A percentile compares a stretch with the other conserved stretches of the same genome.
phyloP scores from a whole-genome alignment of 2,888 invertebrate genomes.

The Stenurella melanura region DNA sequence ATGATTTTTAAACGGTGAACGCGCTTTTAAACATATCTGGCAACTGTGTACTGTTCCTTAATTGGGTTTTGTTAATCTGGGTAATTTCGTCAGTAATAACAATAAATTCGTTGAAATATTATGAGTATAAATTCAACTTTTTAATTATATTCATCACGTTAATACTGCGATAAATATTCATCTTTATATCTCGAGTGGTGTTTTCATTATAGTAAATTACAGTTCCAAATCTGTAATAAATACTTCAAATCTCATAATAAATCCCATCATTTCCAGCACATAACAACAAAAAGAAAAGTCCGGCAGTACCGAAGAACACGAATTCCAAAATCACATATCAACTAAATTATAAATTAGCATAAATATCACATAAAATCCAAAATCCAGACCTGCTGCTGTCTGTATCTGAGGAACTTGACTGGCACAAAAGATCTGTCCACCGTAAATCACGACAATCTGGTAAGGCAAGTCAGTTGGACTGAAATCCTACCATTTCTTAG shows the following conservation, averaged over 20 bases:
- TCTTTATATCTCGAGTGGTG: constrained; percentile 65
- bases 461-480: constrained; percentile 48
- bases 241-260: constrained; percentile 69
- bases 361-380: constrained; percentile 73
- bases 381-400: constrained; percentile 58
- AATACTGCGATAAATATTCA: constrained; percentile 67
- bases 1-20: constrained; percentile 7
- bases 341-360: constrained; percentile 71
- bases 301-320: constrained; percentile 51
- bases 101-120: constrained; percentile 59
- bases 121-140: constrained; percentile 59
- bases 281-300: constrained; percentile 56
- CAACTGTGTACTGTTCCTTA: constrained; percentile 52
- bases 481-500: constrained; percentile 54
- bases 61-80: constrained; percentile 56
- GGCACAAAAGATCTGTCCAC: constrained; percentile 72
- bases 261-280: constrained; percentile 65
- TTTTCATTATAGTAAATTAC: constrained; percentile 68
- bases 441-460: constrained; percentile 69
- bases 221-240: constrained; percentile 69
- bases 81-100: constrained; percentile 57
- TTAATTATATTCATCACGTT: constrained; percentile 68
- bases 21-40: constrained; percentile 9
- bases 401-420: constrained; percentile 68
- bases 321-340: constrained; percentile 64